phyloP scores from a whole-genome alignment of 35 echinoderm and acorn worm genomes.

The Hemicentrotus pulcherrimus region DNA sequence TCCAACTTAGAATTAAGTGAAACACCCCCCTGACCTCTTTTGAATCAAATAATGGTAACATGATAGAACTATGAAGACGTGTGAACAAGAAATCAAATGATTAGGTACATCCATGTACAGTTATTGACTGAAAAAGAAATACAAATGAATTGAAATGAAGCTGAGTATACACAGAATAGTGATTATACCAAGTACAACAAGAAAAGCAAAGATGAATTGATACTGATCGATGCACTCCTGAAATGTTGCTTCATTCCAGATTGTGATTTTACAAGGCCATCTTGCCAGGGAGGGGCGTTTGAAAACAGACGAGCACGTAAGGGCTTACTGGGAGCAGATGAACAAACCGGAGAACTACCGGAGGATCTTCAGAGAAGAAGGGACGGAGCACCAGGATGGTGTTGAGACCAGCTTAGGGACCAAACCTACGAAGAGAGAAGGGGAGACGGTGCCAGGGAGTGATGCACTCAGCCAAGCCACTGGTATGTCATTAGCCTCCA shows the following conservation, averaged over 20 bases:
- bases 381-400: not conserved
- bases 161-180: too few species aligned
- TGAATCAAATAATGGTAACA: too few species aligned
- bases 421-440: constrained; percentile 19
- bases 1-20: too few species aligned
- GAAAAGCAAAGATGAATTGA: not conserved
- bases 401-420: not conserved
- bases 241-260: constrained; percentile 31
- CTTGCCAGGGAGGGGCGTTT: constrained; percentile 82
- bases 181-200: too few species aligned
- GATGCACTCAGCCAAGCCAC: constrained; percentile 5
- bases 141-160: too few species aligned
- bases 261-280: constrained; percentile 72
- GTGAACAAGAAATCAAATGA: too few species aligned
- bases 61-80: too few species aligned
- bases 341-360: constrained; percentile 55
- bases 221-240: not conserved
- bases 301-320: constrained; percentile 65
- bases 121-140: too few species aligned
- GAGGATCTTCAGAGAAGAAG: constrained; percentile 61
- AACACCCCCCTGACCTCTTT: too few species aligned
- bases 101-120: too few species aligned
- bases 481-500: not conserved
- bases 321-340: constrained; percentile 84
- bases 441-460: not conserved